A percentile compares a stretch with the other conserved stretches of the same genome.
phyloP scores from a whole-genome alignment of 1,140 invertebrate genomes.

The Rhagoletis pomonella region DNA sequence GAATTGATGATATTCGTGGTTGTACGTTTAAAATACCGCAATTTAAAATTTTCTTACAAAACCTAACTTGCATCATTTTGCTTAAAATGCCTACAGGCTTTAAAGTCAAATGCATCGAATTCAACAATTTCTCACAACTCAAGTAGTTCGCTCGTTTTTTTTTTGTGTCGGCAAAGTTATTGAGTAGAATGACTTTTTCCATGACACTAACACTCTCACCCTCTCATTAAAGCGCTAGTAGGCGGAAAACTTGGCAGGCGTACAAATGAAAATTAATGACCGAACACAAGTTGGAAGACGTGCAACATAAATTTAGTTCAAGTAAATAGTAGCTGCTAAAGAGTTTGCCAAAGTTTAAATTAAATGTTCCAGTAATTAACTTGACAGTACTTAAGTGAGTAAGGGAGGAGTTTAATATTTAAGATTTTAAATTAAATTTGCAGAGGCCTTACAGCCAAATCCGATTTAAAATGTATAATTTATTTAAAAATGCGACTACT shows the following conservation, averaged over 20 bases:
- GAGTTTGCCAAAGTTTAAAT: neutral
- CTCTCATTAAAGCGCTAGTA: neutral
- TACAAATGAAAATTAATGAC: conserved; percentile 37
- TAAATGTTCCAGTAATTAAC: conserved; percentile 16
- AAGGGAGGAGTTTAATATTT: neutral
- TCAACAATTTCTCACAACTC: too few relatives aligned
- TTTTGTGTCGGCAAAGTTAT: neutral
- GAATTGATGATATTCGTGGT: too few relatives aligned
- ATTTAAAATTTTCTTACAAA: too few relatives aligned
- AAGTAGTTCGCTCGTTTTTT: neutral
- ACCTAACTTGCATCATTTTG: too few relatives aligned
- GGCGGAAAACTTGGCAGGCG: neutral
- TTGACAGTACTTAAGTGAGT: neutral
- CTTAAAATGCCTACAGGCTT: too few relatives aligned
- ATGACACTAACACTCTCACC: neutral
- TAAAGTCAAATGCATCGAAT: too few relatives aligned
- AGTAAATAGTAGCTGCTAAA: neutral
- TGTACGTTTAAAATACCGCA: too few relatives aligned
- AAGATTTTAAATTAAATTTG: neutral
- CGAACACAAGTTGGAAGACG: neutral
- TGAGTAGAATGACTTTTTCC: neutral
- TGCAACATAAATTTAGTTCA: neutral
- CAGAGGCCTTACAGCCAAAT: neutral
- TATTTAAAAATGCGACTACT: too few relatives aligned
- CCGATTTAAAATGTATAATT: too few relatives aligned